Evolutionary conservation across 2,888 invertebrate genomes (phyloP), one percentile per base, ranked within the genome.

Genomic region (Cartodere bifasciata): DNA sequence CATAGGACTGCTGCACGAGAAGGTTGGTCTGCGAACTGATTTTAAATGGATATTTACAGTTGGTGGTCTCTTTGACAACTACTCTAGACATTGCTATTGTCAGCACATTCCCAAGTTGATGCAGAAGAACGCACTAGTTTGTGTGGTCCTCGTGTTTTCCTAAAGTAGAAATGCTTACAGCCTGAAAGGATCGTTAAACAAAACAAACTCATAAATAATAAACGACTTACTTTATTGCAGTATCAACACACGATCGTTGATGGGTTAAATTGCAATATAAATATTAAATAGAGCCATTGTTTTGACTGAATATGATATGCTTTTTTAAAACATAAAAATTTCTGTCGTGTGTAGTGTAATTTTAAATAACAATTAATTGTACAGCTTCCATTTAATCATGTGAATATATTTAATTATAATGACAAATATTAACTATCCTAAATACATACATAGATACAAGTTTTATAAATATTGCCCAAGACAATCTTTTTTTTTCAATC

Each of bases 171-270:
- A n/a, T n/a, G n/a, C n/a, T n/a, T n/a, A n/a, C n/a, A n/a, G n/a
- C n/a, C n/a, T n/a, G n/a, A n/a, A n/a, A n/a, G n/a, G n/a, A n/a
- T n/a, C 28, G 16, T 24, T 31, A 38, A 43, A 42, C 38, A 36
- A 45, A 45, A 44, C 41, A 34, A 39, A 26, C 26, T 23, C 23
- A 33, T 49, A 51, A 56, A 54, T 58, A 60, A 58, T 57, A 56
- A 59, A 58, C 56, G 56, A 58, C 53, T 58, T 55, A 55, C 50
- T 57, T 60, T 60, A 60, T 60, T 60, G 60, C 59, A 59, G 53
- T 52, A 49, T 52, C 53, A 55, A 58, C 59, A 60, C 58, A 59
- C 56, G 55, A 54, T 45, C n/a, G n/a, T n/a, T n/a, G n/a, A n/a
- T 46, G 41, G 45, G 37, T 45, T 35, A 42, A 47, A 48, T 44